Evolutionary conservation across 2,888 invertebrate genomes (phyloP).

Genomic region (Catocala sponsa): DNA sequence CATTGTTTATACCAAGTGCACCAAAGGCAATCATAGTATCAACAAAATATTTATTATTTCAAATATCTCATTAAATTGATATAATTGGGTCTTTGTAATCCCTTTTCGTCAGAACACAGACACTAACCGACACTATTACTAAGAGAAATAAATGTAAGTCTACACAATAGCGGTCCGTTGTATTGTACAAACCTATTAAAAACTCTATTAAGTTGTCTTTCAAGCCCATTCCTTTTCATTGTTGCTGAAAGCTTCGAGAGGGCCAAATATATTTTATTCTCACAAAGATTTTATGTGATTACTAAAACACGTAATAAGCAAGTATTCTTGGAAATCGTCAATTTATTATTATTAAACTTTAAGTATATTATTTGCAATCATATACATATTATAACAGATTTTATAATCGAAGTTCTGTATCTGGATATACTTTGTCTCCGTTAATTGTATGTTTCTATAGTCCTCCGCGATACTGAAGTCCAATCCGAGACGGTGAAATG

Average conservation of each 20-base stretch:
- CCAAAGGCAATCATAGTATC: too few relatives aligned
- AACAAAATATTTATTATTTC: not conserved
- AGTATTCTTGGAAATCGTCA: too few relatives aligned
- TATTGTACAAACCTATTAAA: constrained; percentile 50
- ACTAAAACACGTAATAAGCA: too few relatives aligned
- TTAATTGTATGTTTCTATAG: too few relatives aligned
- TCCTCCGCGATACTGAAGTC: too few relatives aligned
- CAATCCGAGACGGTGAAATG: too few relatives aligned
- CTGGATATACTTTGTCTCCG: too few relatives aligned
- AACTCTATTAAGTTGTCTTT: constrained; percentile 52
- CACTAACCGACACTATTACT: constrained; percentile 5
- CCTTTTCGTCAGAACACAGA: not conserved
- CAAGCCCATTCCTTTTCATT: constrained; percentile 41
- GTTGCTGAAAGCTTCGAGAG: constrained; percentile 39
- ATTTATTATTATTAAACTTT: too few relatives aligned
- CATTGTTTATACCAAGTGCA: too few relatives aligned
- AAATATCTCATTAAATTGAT: not conserved
- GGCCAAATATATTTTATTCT: constrained; percentile 33
- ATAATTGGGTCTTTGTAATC: not conserved
- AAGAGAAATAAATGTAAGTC: constrained; percentile 32
- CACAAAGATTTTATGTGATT: not conserved
- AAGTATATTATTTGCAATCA: too few relatives aligned
- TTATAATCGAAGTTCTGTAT: too few relatives aligned
- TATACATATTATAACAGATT: too few relatives aligned
- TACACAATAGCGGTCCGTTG: constrained; percentile 35